Evolutionary conservation across 2,113 vertebrate genomes (phyloP), one percentile per base, ranked within the genome.

Genomic region (Acrocephalus kingi): DNA sequence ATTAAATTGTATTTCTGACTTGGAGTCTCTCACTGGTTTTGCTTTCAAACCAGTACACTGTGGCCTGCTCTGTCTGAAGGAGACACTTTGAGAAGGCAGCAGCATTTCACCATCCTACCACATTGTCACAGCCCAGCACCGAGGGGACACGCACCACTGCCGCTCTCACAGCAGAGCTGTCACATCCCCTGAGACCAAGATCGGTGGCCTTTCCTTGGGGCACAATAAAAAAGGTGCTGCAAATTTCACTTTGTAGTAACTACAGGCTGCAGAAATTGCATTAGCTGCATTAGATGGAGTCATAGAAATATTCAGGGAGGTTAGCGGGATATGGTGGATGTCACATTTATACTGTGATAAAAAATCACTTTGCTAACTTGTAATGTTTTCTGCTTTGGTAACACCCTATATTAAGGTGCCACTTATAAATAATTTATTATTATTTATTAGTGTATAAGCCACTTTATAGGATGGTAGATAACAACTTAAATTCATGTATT

Each of bases 401-500:
- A 95, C 91, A 98, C 96, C 97, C 96, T 95, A 76, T 97, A 97
- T 98, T 98, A 98, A 98, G 97, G 96, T 98, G 94, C 87, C 97
- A 95, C 95, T 98, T 98, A 97, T 98, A 98, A 98, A 98, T 94
- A 96, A 95, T 97, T 98, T 96, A 98, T 97, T 97, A 93, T 98
- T 98, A 98, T 98, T 98, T 98, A 98, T 98, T 98, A 97, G 98
- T 98, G 97, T 97, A 95, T 97, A 97, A 97, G 95, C 89, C 96
- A 96, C 97, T 98, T 98, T 97, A 98, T 96, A 96, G 96, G 90
- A 97, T 91, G 85, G 97, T 93, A 94, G 97, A 98, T 98, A 97
- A 96, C 97, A 98, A 98, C 97, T 98, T 98, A 98, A 98, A 98
- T 97, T 98, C 97, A 98, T 98, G 97, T 98, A 98, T 98, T 98